Conservation (phyloP, 2,113 vertebrate species). For the Dermatemys mawii region DNA sequence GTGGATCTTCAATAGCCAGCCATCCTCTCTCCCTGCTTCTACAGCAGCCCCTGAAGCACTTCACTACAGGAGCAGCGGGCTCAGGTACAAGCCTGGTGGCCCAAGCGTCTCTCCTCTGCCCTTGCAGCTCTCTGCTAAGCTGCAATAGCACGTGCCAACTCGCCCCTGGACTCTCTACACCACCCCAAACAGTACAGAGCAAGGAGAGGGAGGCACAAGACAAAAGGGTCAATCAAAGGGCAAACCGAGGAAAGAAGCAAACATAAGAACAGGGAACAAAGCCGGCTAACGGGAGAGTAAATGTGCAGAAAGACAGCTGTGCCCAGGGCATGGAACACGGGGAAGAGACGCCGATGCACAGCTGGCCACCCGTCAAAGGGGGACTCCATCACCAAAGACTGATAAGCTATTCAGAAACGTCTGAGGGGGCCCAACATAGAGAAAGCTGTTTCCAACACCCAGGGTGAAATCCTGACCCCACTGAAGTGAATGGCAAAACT, state of each 20-base stretch:
- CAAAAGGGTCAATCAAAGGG: neutral
- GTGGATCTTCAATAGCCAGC: neutral
- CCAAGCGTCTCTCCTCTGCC: neutral
- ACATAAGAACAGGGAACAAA: neutral
- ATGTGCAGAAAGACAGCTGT: neutral
- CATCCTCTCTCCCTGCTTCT: neutral
- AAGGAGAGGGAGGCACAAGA: neutral
- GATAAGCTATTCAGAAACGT: neutral
- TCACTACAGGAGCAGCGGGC: neutral
- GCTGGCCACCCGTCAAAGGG: too few relatives aligned
- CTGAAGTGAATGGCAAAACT: neutral
- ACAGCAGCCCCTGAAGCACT: neutral
- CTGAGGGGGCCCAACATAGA: neutral
- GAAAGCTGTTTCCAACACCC: neutral
- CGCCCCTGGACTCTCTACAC: neutral
- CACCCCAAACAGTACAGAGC: neutral
- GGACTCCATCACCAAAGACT: neutral
- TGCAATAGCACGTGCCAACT: neutral
- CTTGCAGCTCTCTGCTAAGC: neutral
- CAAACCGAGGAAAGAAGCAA: neutral
- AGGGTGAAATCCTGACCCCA: rapidly evolving
- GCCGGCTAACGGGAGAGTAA: neutral
- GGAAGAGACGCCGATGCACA: neutral
- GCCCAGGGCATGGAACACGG: neutral
- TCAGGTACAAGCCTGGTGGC: constrained; percentile 21